Evolutionary conservation across 2,888 invertebrate genomes (phyloP).

Genomic region (Euplagia quadripunctaria): DNA sequence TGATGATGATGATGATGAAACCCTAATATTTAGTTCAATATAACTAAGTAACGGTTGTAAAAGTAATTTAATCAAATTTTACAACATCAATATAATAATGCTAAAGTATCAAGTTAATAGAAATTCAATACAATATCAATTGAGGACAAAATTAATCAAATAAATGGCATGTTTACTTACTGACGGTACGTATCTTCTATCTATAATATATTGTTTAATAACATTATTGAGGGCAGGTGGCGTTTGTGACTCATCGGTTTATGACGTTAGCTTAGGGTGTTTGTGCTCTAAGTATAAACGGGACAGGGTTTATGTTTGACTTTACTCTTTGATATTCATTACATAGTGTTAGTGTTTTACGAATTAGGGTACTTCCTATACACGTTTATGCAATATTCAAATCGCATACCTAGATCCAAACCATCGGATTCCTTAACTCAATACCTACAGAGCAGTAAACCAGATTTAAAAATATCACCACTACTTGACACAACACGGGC

Average conservation of each 20-base stretch:
- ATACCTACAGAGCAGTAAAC: too few relatives aligned
- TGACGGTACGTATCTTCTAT: constrained; percentile 26
- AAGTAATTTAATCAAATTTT: constrained; percentile 20
- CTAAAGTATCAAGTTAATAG: constrained; percentile 34
- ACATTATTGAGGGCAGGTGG: constrained; percentile 63
- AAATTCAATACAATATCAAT: constrained; percentile 45
- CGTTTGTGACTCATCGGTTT: constrained; percentile 59
- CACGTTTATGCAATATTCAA: background rate
- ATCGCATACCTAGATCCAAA: too few relatives aligned
- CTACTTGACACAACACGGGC: too few relatives aligned
- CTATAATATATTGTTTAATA: constrained; percentile 54
- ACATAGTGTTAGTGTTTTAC: background rate
- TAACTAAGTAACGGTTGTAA: constrained; percentile 14
- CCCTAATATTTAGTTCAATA: constrained; percentile 12
- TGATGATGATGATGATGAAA: too few relatives aligned
- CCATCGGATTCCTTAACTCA: too few relatives aligned
- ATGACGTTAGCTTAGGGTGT: constrained; percentile 47
- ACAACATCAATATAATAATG: constrained; percentile 20
- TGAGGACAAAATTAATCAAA: constrained; percentile 53
- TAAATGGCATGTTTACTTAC: constrained; percentile 51
- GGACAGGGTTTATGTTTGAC: background rate
- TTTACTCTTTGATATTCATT: background rate
- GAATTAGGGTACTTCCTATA: background rate
- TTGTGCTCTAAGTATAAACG: constrained; percentile 16
- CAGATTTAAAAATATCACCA: too few relatives aligned